Evolutionary conservation across 1,140 invertebrate genomes (phyloP), one percentile per base, ranked within the genome.

Genomic region (Globodera ellingtonae): DNA sequence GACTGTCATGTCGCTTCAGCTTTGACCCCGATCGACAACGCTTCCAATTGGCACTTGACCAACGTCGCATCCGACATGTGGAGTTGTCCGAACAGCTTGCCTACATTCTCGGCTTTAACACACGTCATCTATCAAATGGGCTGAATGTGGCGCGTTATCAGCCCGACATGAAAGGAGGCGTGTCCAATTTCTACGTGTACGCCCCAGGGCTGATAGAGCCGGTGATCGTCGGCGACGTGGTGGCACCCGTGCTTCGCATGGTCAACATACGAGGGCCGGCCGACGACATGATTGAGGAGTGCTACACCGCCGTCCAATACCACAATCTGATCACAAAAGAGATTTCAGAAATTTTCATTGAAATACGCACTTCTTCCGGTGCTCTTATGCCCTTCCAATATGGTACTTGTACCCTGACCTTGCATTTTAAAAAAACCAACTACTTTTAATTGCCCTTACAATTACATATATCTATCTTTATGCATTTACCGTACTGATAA

Each of bases 191-290:
- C 72, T 62, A 82, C 59, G 79, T 81, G 6, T 81, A 81, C 69
- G 80, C 81, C 6, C 79, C 79, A 10, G 79, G 79, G n/a, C 81
- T 81, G 3, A 81, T 81, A 5, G 79, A 81, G 59, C 79, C 79
- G 48, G 74, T 81, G 59, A 35, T n/a, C 35, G 52, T 81, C 46
- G 79, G 79, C 1, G 81, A 81, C 56, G 66, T 66, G 4, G 76
- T 4, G 6, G 80, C 81, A 0, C 79, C 79, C 9, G 24, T 81
- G 24, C 46, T 81, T 9, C 79, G 79, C 47, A 81, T 79, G 47
- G 78, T 81, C 6, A 52, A 77, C 62, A 62, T 79, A 6, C 21
- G 47, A 2, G 48, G 47, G 73, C 15, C 10, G 13, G 46, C 35
- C 15, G 78, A 70, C 47, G 78, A 59, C 44, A 56, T 80, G 35